phyloP scores from a whole-genome alignment of 2,888 invertebrate species.

The Gari tellinella region DNA sequence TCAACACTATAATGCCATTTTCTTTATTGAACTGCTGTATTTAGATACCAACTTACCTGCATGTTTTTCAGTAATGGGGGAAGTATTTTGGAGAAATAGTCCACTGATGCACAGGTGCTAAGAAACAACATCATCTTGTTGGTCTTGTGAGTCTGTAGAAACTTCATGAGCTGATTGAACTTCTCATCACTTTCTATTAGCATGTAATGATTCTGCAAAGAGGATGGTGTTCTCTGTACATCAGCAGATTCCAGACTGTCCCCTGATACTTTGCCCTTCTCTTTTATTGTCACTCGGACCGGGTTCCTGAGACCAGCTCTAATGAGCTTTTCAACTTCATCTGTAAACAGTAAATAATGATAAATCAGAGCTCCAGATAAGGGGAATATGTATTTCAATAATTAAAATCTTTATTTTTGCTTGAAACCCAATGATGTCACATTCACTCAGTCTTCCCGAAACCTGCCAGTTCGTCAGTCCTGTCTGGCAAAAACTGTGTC shows the following conservation, averaged over 20 bases:
- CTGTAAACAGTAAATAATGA: conserved; percentile 78
- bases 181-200: conserved; percentile 87
- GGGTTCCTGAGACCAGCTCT: conserved; percentile 95
- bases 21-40: too few species aligned
- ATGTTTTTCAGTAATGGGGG: conserved; percentile 69
- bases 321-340: conserved; percentile 95
- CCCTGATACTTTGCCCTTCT: conserved; percentile 87
- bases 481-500: too few species aligned
- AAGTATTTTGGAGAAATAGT: conserved; percentile 92
- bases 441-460: too few species aligned
- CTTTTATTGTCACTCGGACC: conserved; percentile 94
- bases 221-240: conserved; percentile 85
- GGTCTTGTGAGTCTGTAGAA: conserved; percentile 88
- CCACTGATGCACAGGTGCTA: conserved; percentile 97
- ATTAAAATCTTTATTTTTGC: too few species aligned
- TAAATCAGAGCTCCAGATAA: neutral
- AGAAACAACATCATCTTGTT: conserved; percentile 92
- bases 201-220: conserved; percentile 90
- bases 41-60: too few species aligned
- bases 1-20: too few species aligned
- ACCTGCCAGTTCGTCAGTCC: too few species aligned
- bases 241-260: conserved; percentile 14
- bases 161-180: conserved; percentile 91
- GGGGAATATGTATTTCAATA: too few species aligned
- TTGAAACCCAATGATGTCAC: too few species aligned